Conservation (phyloP, 2,113 vertebrate species). For the Embiotoca jacksoni region DNA sequence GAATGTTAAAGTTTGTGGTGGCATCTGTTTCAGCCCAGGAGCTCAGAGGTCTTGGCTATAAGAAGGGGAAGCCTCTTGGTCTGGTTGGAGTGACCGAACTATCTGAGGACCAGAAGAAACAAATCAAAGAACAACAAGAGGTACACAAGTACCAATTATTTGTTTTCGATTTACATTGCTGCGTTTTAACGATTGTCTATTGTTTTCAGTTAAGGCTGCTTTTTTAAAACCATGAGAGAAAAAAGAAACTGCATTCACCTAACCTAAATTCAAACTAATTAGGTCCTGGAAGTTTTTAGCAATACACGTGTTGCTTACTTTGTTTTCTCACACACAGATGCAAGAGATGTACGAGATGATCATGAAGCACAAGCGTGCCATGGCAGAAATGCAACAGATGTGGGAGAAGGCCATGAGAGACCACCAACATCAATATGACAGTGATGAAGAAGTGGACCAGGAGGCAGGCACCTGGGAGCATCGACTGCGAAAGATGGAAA, state of each 20-base stretch:
- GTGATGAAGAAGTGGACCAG: conserved; percentile 94
- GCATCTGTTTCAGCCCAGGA: conserved; percentile 88
- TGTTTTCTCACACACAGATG: conserved; percentile 84
- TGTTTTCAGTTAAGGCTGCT: neutral
- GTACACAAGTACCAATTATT: conserved; percentile 71
- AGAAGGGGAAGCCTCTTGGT: conserved; percentile 95
- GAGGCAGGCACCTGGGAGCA: conserved; percentile 96
- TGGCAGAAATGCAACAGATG: conserved; percentile 97
- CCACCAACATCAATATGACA: conserved; percentile 96
- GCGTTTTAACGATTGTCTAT: neutral
- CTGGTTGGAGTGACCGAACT: conserved; percentile 96
- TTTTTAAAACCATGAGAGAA: no score
- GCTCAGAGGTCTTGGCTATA: conserved; percentile 94
- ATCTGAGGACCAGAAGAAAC: conserved; percentile 95
- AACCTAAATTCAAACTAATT: neutral
- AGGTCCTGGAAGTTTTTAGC: neutral
- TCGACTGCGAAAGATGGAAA: conserved; percentile 95
- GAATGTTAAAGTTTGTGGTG: neutral
- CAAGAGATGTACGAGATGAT: conserved; percentile 99
- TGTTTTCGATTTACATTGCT: neutral
- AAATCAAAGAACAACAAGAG: conserved; percentile 98
- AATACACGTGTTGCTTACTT: neutral
- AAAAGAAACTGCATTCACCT: neutral
- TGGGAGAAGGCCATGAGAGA: conserved; percentile 94
- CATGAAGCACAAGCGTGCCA: conserved; percentile 96